Conservation (phyloP, 2,888 invertebrate species). For the Spodoptera picta region DNA sequence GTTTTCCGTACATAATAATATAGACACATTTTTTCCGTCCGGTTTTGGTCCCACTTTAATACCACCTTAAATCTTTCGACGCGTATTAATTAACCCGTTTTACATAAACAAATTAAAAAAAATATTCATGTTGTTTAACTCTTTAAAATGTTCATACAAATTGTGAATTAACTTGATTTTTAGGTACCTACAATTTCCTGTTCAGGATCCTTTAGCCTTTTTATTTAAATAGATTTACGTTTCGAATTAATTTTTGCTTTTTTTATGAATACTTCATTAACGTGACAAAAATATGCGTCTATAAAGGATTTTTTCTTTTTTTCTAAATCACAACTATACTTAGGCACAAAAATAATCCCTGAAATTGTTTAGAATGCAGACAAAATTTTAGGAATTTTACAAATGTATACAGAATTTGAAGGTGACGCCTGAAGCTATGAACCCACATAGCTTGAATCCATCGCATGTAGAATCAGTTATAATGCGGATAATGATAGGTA, state of each 20-base stretch:
- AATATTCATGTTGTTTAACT: slow-evolving; percentile 5
- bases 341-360: neutral
- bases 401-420: slow-evolving; percentile 39
- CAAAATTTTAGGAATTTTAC: slow-evolving; percentile 30
- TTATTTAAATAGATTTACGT: slow-evolving; percentile 28
- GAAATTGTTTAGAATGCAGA: slow-evolving; percentile 5
- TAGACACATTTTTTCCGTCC: slow-evolving; percentile 29
- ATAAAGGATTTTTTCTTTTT: neutral
- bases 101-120: slow-evolving; percentile 14
- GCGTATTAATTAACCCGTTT: slow-evolving; percentile 18
- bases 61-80: slow-evolving; percentile 19
- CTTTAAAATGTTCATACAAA: slow-evolving; percentile 23
- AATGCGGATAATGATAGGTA: slow-evolving; percentile 59
- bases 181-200: slow-evolving; percentile 41
- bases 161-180: slow-evolving; percentile 23
- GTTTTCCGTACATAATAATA: slow-evolving; percentile 31
- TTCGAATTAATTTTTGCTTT: slow-evolving; percentile 23
- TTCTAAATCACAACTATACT: too few species aligned
- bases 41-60: slow-evolving; percentile 25
- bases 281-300: slow-evolving; percentile 4
- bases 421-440: slow-evolving; percentile 37
- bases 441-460: slow-evolving; percentile 20
- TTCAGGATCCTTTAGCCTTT: slow-evolving; percentile 18
- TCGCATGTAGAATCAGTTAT: slow-evolving; percentile 56
- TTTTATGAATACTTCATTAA: slow-evolving; percentile 6